Base-by-base conservation (phyloP, 2,797 vertebrate species). In the Sebastes goodei region DNA sequence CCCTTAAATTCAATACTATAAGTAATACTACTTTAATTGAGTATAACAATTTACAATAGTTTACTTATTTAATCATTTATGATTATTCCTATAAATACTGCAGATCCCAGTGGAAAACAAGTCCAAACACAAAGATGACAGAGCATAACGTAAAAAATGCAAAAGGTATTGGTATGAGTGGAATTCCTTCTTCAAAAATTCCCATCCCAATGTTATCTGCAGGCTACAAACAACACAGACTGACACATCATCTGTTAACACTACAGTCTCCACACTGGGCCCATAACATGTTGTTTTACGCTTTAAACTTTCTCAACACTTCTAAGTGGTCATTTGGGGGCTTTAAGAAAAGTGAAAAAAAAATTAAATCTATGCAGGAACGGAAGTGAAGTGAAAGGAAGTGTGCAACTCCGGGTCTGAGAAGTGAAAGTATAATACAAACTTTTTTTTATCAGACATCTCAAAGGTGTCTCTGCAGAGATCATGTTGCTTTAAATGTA, bases 401-500 rank as follows among this genome's bases (percentile, higher is more conserved):
- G 27, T 27, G 5, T 38, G 14, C 38, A 42, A 42, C 38, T 15
- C 38, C 0, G 35, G 35, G 35, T 38, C 35, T 42, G 38, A 15
- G 38, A 42, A 15, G 14, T 42, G 38, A 42, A 42, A 42, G 6
- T 42, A 42, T 42, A 42, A 42, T 11, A 15, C 4, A 42, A 15
- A 3, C 0, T 15, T 15, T 42, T 42, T 46, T 46, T 46, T 46
- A 15, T 46, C 38, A 46, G 38, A 38, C 38, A 46, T 15, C 5
- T 46, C 38, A 17, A 10, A 62, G 7, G 17, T 60, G 10, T n/a
- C 11, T 2, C 25, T 56, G 55, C n/a, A 7, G 32, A 23, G 25
- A 53, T 64, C 2, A n/a, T 30, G n/a, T 72, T 76, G 10, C 70
- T 71, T 78, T 76, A 46, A 64, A 68, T 60, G 23, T 35, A 7